Base-by-base conservation (phyloP, 2,113 vertebrate genomes). In the Tenebrosternarchus preto region DNA sequence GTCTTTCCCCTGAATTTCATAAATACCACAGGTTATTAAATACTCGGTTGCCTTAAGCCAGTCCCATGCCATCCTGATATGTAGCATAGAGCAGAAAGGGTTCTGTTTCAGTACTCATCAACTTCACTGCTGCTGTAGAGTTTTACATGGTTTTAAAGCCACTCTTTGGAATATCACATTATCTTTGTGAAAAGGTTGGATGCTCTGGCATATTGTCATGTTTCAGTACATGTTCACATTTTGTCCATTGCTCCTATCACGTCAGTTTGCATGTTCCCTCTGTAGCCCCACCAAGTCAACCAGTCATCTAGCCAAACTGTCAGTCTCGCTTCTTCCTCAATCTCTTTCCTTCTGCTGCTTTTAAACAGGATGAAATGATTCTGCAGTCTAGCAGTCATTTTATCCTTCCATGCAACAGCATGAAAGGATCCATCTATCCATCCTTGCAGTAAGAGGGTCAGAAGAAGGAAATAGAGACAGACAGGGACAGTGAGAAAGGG, bases 401-500 rank as follows among this genome's bases (percentile, higher is more conserved):
- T 46, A 50, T 50, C 43, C 43, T 50, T 12, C 15, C 8, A 12
- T 50, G 43, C 12, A 50, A 50, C 43, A 50, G 43, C 43, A 50
- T 50, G 43, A 50, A 50, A 12, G 43, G 43, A 50, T 50, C 43
- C 43, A 50, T 11, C 39, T 9, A 43, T 43, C 43, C 43, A 50
- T 50, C 43, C 43, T 50, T 15, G 43, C 12, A 50, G 15, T 12
- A 50, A 50, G 43, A 50, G 43, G 43, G 43, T 50, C 46, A 71
- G 36, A 27, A 77, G 72, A 68, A 20, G 25, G 22, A 56, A 73
- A 80, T 20, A 77, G 36, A 74, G 69, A 36, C n/a, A 67, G 63
- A 64, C 50, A 82, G 27, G 73, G 66, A 67, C 61, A 76, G 73
- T 12, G 77, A 81, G 68, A 27, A 43, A 83, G 66, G 69, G 36